Percentiles rank a stretch among this genome's conserved stretches.
Evolutionary conservation across 2,113 vertebrate genomes (phyloP).

Genomic region (Corapipo altera): DNA sequence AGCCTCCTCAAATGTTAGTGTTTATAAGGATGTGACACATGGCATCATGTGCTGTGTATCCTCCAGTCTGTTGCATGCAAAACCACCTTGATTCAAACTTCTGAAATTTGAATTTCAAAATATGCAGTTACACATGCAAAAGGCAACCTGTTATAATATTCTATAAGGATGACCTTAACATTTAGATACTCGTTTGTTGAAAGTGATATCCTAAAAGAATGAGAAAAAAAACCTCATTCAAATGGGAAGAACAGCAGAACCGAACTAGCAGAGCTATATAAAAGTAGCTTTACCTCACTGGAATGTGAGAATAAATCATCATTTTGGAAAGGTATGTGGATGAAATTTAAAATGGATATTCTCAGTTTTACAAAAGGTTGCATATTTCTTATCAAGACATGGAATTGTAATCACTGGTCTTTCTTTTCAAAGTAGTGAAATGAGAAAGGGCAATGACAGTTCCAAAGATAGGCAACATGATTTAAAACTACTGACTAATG

Average conservation of each 20-base stretch:
- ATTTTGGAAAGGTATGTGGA: neutral
- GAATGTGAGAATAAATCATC: neutral
- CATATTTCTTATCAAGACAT: neutral
- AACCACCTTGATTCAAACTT: neutral
- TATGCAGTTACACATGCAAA: neutral
- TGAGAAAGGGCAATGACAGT: neutral
- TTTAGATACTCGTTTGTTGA: neutral
- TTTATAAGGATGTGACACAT: neutral
- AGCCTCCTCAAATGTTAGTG: neutral
- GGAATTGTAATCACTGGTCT: neutral
- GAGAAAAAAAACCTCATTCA: neutral
- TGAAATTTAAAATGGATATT: neutral
- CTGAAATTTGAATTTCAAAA: neutral
- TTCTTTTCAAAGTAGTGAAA: neutral
- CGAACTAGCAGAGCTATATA: neutral
- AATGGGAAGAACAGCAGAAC: neutral
- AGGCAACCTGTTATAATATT: neutral
- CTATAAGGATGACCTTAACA: neutral
- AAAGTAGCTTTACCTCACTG: neutral
- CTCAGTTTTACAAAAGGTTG: neutral
- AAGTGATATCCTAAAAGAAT: neutral
- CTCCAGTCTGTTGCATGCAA: neutral
- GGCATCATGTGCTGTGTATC: neutral
- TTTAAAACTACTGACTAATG: conserved; percentile 39
- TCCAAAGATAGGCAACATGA: neutral